phyloP scores from a whole-genome alignment of 2,888 invertebrate species.

The Schrankia costaestrigalis region DNA sequence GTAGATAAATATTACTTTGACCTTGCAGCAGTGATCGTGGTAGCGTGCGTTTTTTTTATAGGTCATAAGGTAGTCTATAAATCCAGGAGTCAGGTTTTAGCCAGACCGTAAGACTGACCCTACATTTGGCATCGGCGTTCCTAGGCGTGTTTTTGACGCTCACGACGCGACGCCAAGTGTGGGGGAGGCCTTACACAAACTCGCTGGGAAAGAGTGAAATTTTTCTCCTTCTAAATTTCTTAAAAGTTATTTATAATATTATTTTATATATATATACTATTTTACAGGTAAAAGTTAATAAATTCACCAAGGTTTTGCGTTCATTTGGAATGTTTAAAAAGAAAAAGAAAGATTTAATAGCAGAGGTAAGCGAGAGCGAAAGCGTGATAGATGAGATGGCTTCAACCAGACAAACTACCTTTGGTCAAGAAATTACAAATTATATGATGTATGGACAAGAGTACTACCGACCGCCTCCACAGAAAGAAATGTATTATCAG shows the following conservation, averaged over 20 bases:
- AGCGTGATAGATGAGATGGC: constrained; percentile 42
- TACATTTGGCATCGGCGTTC: no score
- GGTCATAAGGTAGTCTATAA: no score
- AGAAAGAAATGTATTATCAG: no score
- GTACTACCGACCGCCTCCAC: constrained; percentile 47
- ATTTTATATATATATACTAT: constrained; percentile 1
- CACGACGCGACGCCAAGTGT: no score
- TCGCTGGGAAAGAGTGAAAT: no score
- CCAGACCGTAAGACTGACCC: no score
- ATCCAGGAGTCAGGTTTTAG: no score
- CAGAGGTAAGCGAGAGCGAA: constrained; percentile 57
- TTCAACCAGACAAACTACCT: constrained; percentile 37
- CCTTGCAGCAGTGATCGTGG: no score
- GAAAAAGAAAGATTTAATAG: constrained; percentile 53
- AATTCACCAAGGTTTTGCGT: constrained; percentile 48
- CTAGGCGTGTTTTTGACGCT: no score
- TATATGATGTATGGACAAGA: constrained; percentile 60
- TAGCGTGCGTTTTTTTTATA: no score
- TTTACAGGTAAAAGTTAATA: constrained; percentile 50
- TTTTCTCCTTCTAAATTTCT: not conserved
- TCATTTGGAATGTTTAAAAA: constrained; percentile 55
- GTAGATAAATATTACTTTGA: no score
- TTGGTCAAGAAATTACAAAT: constrained; percentile 53
- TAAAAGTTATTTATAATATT: not conserved
- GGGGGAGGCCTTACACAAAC: no score